Evolutionary conservation across 2,888 invertebrate species (phyloP), one percentile per base, ranked within the genome.

Genomic region (Anoncus sp.): DNA sequence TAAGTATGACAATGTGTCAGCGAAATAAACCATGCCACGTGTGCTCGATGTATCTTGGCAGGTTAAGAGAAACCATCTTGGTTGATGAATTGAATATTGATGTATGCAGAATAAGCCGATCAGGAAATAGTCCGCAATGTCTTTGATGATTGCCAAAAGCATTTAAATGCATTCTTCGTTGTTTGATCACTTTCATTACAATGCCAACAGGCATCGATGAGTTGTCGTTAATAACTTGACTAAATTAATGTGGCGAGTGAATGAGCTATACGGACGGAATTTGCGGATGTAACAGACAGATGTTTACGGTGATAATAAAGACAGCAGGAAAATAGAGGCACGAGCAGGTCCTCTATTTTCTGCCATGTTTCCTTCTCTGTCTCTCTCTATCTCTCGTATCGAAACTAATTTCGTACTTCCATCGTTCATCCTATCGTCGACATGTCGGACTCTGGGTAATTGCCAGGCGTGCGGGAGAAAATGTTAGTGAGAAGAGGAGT

Each of bases 391-490:
- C 59, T 71, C 70, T 57, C 72, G 66, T 63, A 77, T 77, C 77
- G 77, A 72, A 77, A 77, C 73, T 77, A 77, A 77, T 77, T 77
- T 65, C 69, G 69, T 57, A 73, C 77, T 69, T 77, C 59, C 63
- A 77, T 69, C 77, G 73, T 77, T 73, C 77, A 77, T 77, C 73
- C 73, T 53, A 77, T 74, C 73, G 69, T 69, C 77, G 73, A 73
- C 69, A 70, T 65, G 73, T 73, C 77, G 73, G 69, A 77, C 59
- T 65, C 45, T 27, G 51, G 69, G 69, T 77, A 77, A 77, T 77
- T 77, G 77, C 63, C 69, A 69, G 45, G 57, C 71, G 77, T 62
- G 45, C 66, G 71, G 22, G 69, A 55, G 57, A 73, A 70, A 69
- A 35, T 45, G 69, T 62, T 63, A 35, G 63, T 35, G 77, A 45